Evolutionary conservation across 2,797 vertebrate genomes (phyloP).

Genomic region (Poliocrania exsul): DNA sequence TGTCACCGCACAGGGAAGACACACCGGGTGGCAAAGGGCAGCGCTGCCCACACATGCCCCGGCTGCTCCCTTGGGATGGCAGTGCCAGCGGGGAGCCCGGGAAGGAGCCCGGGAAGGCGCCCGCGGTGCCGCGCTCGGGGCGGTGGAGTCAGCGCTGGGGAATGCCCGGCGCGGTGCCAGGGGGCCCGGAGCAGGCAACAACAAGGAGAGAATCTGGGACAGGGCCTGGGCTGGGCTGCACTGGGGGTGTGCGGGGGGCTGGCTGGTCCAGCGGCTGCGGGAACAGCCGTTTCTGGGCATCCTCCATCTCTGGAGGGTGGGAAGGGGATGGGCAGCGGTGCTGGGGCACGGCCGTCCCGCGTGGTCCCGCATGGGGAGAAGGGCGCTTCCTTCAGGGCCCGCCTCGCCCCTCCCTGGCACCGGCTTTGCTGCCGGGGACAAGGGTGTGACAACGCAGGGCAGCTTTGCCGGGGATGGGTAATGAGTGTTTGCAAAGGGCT

Average conservation of each 20-base stretch:
- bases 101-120: background rate
- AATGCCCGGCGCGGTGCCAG: background rate
- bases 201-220: constrained; percentile 40
- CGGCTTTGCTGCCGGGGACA: background rate
- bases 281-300: background rate
- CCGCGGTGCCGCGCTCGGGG: background rate
- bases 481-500: background rate
- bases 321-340: background rate
- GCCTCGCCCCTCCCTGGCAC: background rate
- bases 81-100: background rate
- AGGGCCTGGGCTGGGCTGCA: background rate
- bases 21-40: rapidly evolving
- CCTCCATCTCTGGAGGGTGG: rapidly evolving
- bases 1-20: background rate
- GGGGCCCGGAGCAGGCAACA: background rate
- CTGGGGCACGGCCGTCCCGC: rapidly evolving
- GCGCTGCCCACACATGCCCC: background rate
- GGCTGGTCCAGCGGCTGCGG: background rate
- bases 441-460: background rate
- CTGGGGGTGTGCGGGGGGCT: background rate
- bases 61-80: background rate
- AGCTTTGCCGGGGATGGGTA: background rate
- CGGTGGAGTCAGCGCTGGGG: background rate
- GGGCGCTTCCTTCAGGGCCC: background rate
- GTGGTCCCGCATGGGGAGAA: rapidly evolving